Base-by-base conservation (phyloP, 2,888 invertebrate species). In the Catocala fraxini region DNA sequence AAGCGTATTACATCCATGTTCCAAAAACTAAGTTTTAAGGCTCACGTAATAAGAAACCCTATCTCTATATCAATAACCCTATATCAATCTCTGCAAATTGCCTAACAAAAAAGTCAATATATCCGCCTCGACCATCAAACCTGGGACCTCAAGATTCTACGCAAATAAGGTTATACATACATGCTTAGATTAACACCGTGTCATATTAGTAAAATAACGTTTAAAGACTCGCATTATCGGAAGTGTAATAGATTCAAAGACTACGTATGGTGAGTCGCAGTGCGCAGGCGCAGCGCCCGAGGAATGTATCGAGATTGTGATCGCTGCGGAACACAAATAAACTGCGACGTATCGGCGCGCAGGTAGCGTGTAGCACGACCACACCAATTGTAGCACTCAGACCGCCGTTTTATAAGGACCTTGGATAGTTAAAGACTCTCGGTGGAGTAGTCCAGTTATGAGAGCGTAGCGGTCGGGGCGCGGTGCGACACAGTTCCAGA, bases 241-340 rank as follows among this genome's bases (percentile, higher is more conserved):
- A 6, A 39, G 35, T 0, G 25, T 25, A 39, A 39, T 39, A 39
- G 35, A 39, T 25, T 1, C 35, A 33, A 41, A n/a, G 45, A n/a
- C 13, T 42, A n/a, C 6, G 0, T 10, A 7, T 11, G 11, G 6
- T 5, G 11, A 10, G 13, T 4, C 11, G 63, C 52, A 39, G 13
- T 39, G 52, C 11, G 43, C 39, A 7, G 25, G 34, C 54, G 63
- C 51, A 51, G 51, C 9, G 42, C 43, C 34, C 65, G 62, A 68
- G 77, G 82, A 81, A 81, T 83, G 80, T 77, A 71, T 72, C 74
- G 67, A 70, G 80, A 77, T 77, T 76, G 64, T 53, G 56, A 59
- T 59, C 64, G 58, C 58, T 33, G 54, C 54, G 56, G 47, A 62
- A 49, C 56, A 71, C 70, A 70, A 71, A 72, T 73, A 79, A 73